Base-by-base conservation (phyloP, 2,888 invertebrate species). In the Brenthis hecate region DNA sequence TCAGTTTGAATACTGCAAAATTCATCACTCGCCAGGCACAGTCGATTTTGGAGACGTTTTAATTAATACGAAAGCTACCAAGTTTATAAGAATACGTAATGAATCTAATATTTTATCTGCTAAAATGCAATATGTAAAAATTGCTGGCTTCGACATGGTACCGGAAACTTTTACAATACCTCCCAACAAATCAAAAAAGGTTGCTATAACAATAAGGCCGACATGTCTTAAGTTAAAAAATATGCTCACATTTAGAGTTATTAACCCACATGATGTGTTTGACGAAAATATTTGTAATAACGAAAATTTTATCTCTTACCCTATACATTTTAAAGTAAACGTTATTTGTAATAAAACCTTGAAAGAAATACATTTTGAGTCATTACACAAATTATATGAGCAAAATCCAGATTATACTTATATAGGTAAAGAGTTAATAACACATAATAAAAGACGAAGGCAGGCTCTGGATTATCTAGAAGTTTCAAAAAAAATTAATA, bases 1-100 rank as follows among this genome's bases (percentile, higher is more conserved):
- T 0, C 89, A 93, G 78, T 92, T 89, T 68, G 94, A 94, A 82
- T 81, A 85, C 57, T 88, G 93, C 43, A 80, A 83, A 36, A 81
- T 95, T 16, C 80, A 79, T 5, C 85, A 94, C 71, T 74, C 78
- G 28, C 95, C 95, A 0, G 83, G 89, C 68, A 75, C 80, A 8
- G 71, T 95, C 0, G 75, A 90, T 71, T 89, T 94, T 72, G 89
- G 88, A 2, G 81, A 93, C 51, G 81, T 94, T 13, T 55, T 75
- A 53, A 80, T 94, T 3, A 83, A 87, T 76, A 81, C 78, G 50
- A 78, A 81, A 80, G 80, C 81, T 13, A 81, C 82, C 1, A 91
- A 85, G 77, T 81, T 86, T 50, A 74, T 94, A 5, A 81, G 84
- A 36, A 78, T 94, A 56, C 80, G 76, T 72, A 94, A 94, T 78